Base-by-base conservation (phyloP, 1,140 invertebrate genomes). In the Idris sp. region DNA sequence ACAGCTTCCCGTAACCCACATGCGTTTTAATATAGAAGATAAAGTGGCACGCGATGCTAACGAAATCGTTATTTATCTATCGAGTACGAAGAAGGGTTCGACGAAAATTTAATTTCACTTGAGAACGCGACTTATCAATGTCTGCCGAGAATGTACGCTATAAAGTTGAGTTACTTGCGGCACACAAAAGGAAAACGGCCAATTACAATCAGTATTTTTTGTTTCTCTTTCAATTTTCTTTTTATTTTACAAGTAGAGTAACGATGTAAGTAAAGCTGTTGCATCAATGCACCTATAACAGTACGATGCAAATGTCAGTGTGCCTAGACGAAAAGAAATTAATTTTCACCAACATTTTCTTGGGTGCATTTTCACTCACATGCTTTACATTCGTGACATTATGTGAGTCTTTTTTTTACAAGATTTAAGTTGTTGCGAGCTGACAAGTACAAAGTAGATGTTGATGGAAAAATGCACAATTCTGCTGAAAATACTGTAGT, bases 1-100 rank as follows among this genome's bases (percentile, higher is more conserved):
- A 31, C 35, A 25, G 26, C 41, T 53, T 74, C 38, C 69, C 61
- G 61, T 61, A 76, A 76, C 74, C 77, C 56, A 76, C 77, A 53
- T 76, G 22, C 36, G 49, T 68, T 61, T 71, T 53, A 53, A 71
- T 44, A 56, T 61, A 54, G 18, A 31, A 53, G 41, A 61, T 31
- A 61, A 69, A 69, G 28, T 54, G 33, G 54, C 38, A 25, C 38
- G 41, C 31, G 35, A 40, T 49, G 53, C 26, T 44, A 58, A 68
- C 53, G 43, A 58, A 58, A 59, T 59, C 28, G 46, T 68, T 59
- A 59, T 68, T 68, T 59, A 59, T 68, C 28, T 30, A 59, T 51
- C 38, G 53, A 58, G 26, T 18, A 51, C 62, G 64, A 58, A 49
- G 28, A 38, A 58, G 35, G 64, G 26, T 43, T 43, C 35, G 44